Percentiles rank a stretch among this genome's conserved stretches.
phyloP scores from a whole-genome alignment of 2,113 vertebrate genomes.

The Alethe castanea region DNA sequence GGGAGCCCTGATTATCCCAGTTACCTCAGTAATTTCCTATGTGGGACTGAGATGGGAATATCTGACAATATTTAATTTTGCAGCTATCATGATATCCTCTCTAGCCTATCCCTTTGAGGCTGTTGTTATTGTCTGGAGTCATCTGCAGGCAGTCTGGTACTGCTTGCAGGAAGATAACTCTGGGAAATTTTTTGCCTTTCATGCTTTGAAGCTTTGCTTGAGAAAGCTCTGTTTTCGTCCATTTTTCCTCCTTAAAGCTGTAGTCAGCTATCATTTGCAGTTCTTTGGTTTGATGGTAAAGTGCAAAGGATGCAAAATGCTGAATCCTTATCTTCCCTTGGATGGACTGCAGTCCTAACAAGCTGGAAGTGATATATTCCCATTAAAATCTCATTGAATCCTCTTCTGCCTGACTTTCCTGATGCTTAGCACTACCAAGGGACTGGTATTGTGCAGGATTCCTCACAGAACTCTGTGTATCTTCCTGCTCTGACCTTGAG shows the following conservation, averaged over 20 bases:
- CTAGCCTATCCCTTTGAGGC: not conserved
- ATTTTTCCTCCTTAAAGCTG: not conserved
- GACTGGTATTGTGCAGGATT: not conserved
- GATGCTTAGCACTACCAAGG: not conserved
- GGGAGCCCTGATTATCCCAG: not conserved
- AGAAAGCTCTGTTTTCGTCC: slow-evolving; percentile 3
- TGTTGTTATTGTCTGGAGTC: not conserved
- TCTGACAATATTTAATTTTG: slow-evolving; percentile 15
- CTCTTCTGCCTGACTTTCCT: not conserved
- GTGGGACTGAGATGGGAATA: not conserved
- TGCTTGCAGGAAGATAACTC: not conserved
- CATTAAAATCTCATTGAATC: not conserved
- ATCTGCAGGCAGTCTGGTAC: not conserved
- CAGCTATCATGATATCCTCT: not conserved
- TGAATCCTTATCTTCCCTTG: not conserved
- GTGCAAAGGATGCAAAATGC: not conserved
- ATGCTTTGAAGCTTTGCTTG: slow-evolving; percentile 12
- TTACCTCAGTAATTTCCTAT: not conserved
- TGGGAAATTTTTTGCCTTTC: not conserved
- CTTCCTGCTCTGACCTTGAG: not conserved
- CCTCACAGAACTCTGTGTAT: not conserved
- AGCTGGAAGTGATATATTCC: not conserved
- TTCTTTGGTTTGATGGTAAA: not conserved
- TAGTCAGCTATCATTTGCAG: not conserved
- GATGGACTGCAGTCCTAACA: not conserved